Evolutionary conservation across 2,797 vertebrate genomes (phyloP).

Genomic region (Phrynocephalus vlangalii): DNA sequence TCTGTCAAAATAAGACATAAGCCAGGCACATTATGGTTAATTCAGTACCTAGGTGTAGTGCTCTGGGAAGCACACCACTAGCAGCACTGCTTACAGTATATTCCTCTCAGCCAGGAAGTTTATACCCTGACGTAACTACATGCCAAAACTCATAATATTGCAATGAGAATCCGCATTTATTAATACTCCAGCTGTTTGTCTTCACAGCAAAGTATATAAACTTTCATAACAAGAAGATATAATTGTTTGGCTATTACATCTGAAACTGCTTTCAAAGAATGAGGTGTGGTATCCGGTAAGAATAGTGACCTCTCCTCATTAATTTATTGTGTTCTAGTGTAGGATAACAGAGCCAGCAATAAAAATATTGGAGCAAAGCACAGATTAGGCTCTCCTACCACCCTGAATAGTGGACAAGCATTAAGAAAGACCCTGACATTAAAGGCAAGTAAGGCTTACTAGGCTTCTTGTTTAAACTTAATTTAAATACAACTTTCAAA

Average conservation of each 20-base stretch:
- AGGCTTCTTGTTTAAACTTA: not conserved
- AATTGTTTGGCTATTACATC: conserved; percentile 16
- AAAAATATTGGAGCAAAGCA: not conserved
- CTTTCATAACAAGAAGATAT: not conserved
- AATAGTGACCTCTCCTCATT: not conserved
- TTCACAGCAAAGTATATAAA: conserved; percentile 1
- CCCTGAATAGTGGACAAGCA: not conserved
- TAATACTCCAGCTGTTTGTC: not conserved
- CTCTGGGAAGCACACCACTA: conserved; percentile 38
- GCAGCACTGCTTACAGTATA: conserved; percentile 6
- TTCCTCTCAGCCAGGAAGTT: conserved; percentile 25
- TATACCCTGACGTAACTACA: conserved; percentile 28
- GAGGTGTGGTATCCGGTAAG: conserved; percentile 9
- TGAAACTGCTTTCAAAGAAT: conserved; percentile 10
- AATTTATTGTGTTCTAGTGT: not conserved
- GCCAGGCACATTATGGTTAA: conserved; percentile 67
- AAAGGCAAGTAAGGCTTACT: not conserved
- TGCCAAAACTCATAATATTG: not conserved
- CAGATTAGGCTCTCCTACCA: not conserved
- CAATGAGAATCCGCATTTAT: not conserved
- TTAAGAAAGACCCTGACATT: conserved; percentile 4
- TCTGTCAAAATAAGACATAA: conserved; percentile 64
- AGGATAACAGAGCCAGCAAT: not conserved
- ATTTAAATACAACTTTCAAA: conserved; percentile 5
- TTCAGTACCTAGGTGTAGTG: conserved; percentile 62